A percentile compares a stretch with the other conserved stretches of the same genome.
phyloP scores from a whole-genome alignment of 2,888 invertebrate species.

The Gastracanthus pulcherrimus region DNA sequence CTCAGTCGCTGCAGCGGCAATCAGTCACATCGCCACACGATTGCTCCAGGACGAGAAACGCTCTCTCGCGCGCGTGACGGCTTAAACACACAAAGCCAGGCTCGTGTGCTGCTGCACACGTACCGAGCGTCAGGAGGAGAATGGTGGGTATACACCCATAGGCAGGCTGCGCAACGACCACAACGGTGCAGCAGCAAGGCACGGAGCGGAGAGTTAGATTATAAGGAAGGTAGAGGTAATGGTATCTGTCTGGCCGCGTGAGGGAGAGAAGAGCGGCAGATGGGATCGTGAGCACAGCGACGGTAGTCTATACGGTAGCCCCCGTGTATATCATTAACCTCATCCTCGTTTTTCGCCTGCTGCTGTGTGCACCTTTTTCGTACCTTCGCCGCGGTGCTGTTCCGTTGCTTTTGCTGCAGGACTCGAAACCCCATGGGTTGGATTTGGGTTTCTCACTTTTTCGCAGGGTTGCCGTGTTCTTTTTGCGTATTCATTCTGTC shows the following conservation, averaged over 20 bases:
- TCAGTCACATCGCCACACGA: conserved; percentile 50
- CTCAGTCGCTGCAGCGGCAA: conserved; percentile 18
- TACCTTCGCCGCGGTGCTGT: background rate
- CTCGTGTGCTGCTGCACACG: conserved; percentile 24
- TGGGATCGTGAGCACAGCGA: conserved; percentile 68
- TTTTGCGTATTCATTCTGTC: conserved; percentile 49
- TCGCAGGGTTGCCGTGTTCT: conserved; percentile 14
- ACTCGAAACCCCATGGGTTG: background rate
- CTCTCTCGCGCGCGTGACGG: conserved; percentile 51
- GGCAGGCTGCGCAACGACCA: too few species aligned
- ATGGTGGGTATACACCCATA: too few species aligned
- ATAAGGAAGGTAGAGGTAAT: conserved; percentile 54
- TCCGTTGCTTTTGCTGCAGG: background rate
- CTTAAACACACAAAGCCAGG: conserved; percentile 44
- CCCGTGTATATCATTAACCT: conserved; percentile 75
- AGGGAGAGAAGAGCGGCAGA: conserved; percentile 67
- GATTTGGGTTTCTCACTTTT: background rate
- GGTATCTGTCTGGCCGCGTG: conserved; percentile 47
- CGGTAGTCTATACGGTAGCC: conserved; percentile 71
- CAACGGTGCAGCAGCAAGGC: too few species aligned
- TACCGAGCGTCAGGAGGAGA: too few species aligned
- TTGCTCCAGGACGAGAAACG: too few species aligned
- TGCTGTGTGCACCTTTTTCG: conserved; percentile 31
- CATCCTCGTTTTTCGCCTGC: conserved; percentile 72
- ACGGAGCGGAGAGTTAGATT: conserved; percentile 58